Conservation (phyloP, 2,113 vertebrate genomes). For the Ciconia maguari region DNA sequence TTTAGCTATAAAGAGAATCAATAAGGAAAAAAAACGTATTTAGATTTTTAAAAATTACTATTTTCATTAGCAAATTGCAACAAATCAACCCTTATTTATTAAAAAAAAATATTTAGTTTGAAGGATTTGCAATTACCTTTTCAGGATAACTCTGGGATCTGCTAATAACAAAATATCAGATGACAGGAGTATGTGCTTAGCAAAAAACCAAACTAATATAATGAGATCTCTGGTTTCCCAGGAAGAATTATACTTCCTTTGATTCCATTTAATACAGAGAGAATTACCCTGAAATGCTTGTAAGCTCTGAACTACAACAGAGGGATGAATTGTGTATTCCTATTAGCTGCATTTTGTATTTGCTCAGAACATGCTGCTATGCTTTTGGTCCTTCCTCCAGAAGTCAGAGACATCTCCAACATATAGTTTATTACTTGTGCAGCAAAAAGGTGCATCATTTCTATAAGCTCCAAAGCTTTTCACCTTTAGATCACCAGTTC, state of each 20-base stretch:
- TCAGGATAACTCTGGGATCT: not conserved
- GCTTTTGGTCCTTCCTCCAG: not conserved
- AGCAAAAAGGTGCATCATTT: not conserved
- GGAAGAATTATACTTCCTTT: not conserved
- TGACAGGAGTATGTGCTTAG: not conserved
- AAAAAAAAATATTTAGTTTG: not conserved
- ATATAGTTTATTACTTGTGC: not conserved
- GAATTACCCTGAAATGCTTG: not conserved
- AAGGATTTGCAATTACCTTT: not conserved
- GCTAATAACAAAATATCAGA: not conserved
- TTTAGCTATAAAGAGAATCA: not conserved
- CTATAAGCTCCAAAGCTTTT: not conserved
- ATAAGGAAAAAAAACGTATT: not conserved
- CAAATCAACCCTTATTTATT: not conserved
- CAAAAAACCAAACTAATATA: not conserved
- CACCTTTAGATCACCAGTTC: not conserved
- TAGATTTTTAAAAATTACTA: not conserved
- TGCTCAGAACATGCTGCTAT: not conserved
- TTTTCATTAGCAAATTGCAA: not conserved
- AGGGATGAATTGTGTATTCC: not conserved
- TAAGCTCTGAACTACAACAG: not conserved
- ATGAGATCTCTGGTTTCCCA: not conserved
- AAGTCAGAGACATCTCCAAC: not conserved
- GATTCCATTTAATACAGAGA: not conserved
- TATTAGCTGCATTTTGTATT: not conserved